Evolutionary conservation across 2,888 invertebrate species (phyloP).

Genomic region (Drosophila conformis): DNA sequence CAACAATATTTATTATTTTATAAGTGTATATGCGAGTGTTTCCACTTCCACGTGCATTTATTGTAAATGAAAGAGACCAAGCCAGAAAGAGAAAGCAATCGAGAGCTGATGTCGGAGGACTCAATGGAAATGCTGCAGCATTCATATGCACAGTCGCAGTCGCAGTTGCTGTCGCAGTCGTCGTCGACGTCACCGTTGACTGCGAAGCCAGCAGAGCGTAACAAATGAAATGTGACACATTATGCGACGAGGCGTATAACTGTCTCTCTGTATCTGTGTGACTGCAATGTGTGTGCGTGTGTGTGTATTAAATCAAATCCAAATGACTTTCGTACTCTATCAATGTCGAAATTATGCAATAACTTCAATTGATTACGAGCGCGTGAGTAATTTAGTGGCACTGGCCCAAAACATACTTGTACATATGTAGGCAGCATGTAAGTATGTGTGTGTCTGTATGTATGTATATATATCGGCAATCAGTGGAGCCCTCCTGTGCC

Average conservation of each 20-base stretch:
- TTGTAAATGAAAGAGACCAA: constrained; percentile 53
- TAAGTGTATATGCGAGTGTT: constrained; percentile 7
- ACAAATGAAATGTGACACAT: constrained; percentile 81
- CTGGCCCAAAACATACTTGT: not conserved
- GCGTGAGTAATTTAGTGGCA: constrained; percentile 60
- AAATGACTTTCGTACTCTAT: constrained; percentile 79
- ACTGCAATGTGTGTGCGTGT: constrained; percentile 7
- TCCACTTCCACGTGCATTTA: constrained; percentile 59
- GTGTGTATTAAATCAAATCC: constrained; percentile 72
- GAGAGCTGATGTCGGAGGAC: constrained; percentile 22
- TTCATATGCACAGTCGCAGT: constrained; percentile 51
- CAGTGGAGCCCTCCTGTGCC: constrained; percentile 35
- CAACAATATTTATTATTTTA: not conserved
- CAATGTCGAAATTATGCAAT: constrained; percentile 74
- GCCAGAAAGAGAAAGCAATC: constrained; percentile 1
- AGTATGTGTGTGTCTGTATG: not conserved
- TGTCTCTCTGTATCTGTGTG: constrained; percentile 47
- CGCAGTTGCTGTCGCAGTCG: constrained; percentile 19
- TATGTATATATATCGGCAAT: constrained; percentile 43
- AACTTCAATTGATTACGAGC: constrained; percentile 77
- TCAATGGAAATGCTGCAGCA: constrained; percentile 51
- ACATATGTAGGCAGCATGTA: not conserved
- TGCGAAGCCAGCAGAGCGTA: constrained; percentile 63
- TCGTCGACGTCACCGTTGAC: constrained; percentile 47
- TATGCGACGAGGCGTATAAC: constrained; percentile 79